These are phyloP conservation scores for Todiramphus saurophagus DNA, from an alignment of 2,113 vertebrate genomes.

Conservation along the genomic window DNA sequence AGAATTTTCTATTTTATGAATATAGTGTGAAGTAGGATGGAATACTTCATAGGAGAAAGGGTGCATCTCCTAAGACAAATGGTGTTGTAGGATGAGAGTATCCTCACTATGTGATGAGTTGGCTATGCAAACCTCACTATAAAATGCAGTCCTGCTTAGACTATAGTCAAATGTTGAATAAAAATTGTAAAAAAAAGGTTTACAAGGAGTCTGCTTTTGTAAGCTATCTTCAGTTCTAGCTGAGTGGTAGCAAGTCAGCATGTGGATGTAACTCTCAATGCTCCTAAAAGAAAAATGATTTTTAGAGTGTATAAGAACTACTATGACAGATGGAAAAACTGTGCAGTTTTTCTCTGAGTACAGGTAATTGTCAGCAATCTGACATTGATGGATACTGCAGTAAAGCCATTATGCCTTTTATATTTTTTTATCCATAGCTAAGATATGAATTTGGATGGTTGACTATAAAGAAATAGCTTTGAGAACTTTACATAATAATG, in stretches of 20 bases:
- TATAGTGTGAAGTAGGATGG: not conserved
- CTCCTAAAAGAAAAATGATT: conserved; percentile 13
- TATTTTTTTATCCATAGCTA: not conserved
- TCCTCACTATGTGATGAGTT: not conserved
- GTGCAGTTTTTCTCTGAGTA: conserved; percentile 1
- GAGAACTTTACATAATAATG: not conserved
- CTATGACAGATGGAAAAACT: conserved; percentile 22
- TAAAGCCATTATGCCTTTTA: not conserved
- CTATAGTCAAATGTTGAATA: not conserved
- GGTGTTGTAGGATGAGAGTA: not conserved
- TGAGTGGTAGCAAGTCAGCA: conserved; percentile 22
- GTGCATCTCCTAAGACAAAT: not conserved
- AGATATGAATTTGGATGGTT: not conserved
- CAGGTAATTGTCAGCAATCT: not conserved
- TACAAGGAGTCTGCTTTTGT: not conserved
- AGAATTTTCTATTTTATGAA: not conserved
- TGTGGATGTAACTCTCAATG: not conserved
- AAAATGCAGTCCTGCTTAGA: not conserved
- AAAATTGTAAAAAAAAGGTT: not conserved
- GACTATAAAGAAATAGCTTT: not conserved
- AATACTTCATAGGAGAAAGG: not conserved
- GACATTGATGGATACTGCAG: not conserved
- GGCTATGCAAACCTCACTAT: not conserved
- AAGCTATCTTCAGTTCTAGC: not conserved
- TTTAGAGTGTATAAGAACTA: conserved; percentile 22